Percentiles rank a stretch among this genome's conserved stretches.
Evolutionary conservation across 1,140 invertebrate genomes (phyloP).

Genomic region (Glomeris maerens): DNA sequence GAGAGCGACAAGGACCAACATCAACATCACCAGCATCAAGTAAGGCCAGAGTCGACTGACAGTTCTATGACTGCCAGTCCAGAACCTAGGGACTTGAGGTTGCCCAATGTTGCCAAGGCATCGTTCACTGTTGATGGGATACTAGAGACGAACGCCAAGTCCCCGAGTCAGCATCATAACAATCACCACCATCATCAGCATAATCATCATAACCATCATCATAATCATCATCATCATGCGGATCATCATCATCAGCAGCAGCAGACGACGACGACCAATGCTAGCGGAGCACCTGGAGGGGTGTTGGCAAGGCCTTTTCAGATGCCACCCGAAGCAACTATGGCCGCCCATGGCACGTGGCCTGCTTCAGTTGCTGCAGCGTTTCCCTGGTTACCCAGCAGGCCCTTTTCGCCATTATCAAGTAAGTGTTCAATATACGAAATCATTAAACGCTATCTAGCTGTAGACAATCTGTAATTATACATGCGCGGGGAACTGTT

Average conservation of each 20-base stretch:
- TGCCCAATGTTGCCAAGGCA: neutral
- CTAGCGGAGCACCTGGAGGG: neutral
- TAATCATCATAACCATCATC: neutral
- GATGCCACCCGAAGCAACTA: conserved; percentile 5
- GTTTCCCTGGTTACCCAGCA: conserved; percentile 11
- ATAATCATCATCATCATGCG: neutral
- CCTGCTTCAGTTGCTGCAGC: conserved; percentile 4
- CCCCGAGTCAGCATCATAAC: neutral
- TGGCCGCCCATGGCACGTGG: conserved; percentile 10
- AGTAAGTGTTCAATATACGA: conserved; percentile 8
- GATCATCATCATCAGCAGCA: neutral
- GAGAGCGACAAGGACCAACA: neutral
- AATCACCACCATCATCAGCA: neutral
- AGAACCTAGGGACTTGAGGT: neutral
- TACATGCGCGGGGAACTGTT: too few species aligned
- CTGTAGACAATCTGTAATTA: too few species aligned
- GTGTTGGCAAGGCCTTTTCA: conserved; percentile 9
- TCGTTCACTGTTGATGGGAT: conserved; percentile 11
- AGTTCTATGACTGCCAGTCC: too few species aligned
- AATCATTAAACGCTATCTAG: too few species aligned
- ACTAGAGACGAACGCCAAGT: neutral
- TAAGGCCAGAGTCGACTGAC: neutral
- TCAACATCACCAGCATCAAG: neutral
- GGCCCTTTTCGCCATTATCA: conserved; percentile 10
- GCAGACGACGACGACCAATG: neutral